Evolutionary conservation across 2,113 vertebrate genomes (phyloP).

Genomic region (Chaenocephalus aceratus): DNA sequence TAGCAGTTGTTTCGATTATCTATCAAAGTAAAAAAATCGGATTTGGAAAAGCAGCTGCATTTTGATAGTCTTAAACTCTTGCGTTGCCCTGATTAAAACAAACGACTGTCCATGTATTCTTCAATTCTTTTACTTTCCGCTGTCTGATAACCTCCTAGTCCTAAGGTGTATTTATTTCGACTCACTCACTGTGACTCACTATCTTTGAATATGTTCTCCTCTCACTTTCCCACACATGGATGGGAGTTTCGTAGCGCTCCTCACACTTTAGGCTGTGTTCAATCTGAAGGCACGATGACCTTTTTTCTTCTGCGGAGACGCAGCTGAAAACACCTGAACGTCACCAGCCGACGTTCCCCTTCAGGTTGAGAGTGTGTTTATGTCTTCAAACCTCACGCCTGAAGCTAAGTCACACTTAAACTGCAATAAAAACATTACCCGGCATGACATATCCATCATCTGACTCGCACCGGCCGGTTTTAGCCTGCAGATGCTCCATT

Average conservation of each 20-base stretch:
- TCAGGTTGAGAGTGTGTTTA: slow-evolving; percentile 44
- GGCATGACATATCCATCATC: slow-evolving; percentile 50
- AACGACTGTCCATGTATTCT: slow-evolving; percentile 31
- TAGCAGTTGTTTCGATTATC: slow-evolving; percentile 44
- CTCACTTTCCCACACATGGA: slow-evolving; percentile 33
- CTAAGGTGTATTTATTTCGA: slow-evolving; percentile 53
- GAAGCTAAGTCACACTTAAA: slow-evolving; percentile 58
- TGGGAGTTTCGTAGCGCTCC: slow-evolving; percentile 9
- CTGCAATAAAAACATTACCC: slow-evolving; percentile 63
- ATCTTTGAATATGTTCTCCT: slow-evolving; percentile 37
- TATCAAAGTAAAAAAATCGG: slow-evolving; percentile 34
- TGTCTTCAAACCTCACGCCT: slow-evolving; percentile 48
- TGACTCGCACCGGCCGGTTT: slow-evolving; percentile 21
- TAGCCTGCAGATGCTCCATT: slow-evolving; percentile 26
- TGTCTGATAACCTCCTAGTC: slow-evolving; percentile 54
- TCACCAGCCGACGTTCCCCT: slow-evolving; percentile 29
- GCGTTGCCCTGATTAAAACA: slow-evolving; percentile 36
- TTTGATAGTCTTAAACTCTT: slow-evolving; percentile 43
- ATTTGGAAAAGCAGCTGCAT: slow-evolving; percentile 54
- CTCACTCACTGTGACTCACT: slow-evolving; percentile 61
- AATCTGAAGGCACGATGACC: slow-evolving; percentile 28
- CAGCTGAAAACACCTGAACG: slow-evolving; percentile 57
- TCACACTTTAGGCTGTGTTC: slow-evolving; percentile 18
- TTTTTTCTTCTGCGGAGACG: slow-evolving; percentile 16
- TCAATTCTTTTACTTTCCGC: slow-evolving; percentile 56